Base-by-base conservation (phyloP, 2,888 invertebrate genomes). In the Agonopterix subpropinquella region DNA sequence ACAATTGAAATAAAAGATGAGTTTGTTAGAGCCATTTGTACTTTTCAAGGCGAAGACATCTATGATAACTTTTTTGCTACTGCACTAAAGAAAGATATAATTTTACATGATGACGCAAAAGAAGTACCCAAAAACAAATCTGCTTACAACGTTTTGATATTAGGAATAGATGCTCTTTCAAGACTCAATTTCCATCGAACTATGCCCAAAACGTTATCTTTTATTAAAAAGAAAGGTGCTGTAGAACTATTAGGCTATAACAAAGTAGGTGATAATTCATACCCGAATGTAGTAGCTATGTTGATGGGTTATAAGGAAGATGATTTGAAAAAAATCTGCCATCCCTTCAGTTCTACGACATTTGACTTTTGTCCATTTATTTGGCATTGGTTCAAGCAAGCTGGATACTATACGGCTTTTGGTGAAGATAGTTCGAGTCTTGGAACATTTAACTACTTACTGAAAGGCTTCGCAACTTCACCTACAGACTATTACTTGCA, bases 201-300 rank as follows among this genome's bases (percentile, higher is more conserved):
- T 63, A 93, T 97, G 93, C 93, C 93, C 0, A 82, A 87, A 57
- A 95, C 95, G 0, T 77, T 89, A 10, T 64, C 80, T 4, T 90
- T 89, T 55, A 78, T 96, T 48, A 78, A 87, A 28, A 67, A 90
- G 3, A 76, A 92, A 36, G 88, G 89, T 0, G 92, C 92, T 10
- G 84, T 95, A n/a, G 95, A 95, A 65, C 86, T 98, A 69, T 71
- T 92, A 53, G 97, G 97, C 1, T 97, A 96, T 74, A 96, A 94
- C 68, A 98, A 97, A 87, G 92, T 98, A 2, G 98, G 92, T 0
- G 97, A 97, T 75, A 98, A 97, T 70, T 96, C 97, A 0, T 96
- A 93, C 67, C 96, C 96, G 0, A 98, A 98, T 75, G 70, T 97
- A 43, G 90, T 96, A 41, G 94, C 97, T 0, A 85, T 95, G 43